Base-by-base conservation (phyloP, 1,140 invertebrate genomes). In the Ylistrum balloti region DNA sequence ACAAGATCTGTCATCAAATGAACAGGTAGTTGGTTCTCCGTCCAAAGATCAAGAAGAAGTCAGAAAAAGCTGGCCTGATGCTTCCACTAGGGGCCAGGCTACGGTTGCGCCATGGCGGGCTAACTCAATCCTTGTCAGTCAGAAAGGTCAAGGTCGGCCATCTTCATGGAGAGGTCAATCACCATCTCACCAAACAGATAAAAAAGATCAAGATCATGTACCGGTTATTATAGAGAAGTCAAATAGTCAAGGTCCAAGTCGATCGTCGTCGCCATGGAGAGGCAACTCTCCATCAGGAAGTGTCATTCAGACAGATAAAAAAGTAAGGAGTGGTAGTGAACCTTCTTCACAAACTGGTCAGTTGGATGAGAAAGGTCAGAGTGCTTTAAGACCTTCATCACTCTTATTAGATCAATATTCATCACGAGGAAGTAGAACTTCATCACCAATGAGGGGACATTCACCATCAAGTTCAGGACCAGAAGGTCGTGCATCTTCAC, bases 101-200 rank as follows among this genome's bases (percentile, higher is more conserved):
- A 74, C 56, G n/a, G 56, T 74, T 74, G 56, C 56, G n/a, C 56
- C 56, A 1, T 74, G 56, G 56, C 56, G 56, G 9, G 56, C 56
- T 74, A 22, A 74, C 22, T 74, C 22, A 17, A 74, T 74, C 17
- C 56, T 74, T 74, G 56, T 74, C 56, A 74, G 56, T 74, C 56
- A 74, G 56, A 74, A n/a, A 74, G 56, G 56, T 74, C 56, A 74
- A 74, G 56, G 56, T 28, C 56, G n/a, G 28, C 56, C 22, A 74
- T 74, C 56, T 7, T 74, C 56, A 28, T 74, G 22, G n/a, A 74
- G 56, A 28, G 56, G 56, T n/a, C 56, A 74, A 17, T 74, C 56
- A 9, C 56, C 56, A 74, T 28, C 56, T 74, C 56, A 11, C n/a
- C 56, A 74, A 74, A 74, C 56, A 74, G 56, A 74, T 28, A 22